Base-by-base conservation (phyloP, 2,797 vertebrate genomes). In the Hephaestus fuliginosus region DNA sequence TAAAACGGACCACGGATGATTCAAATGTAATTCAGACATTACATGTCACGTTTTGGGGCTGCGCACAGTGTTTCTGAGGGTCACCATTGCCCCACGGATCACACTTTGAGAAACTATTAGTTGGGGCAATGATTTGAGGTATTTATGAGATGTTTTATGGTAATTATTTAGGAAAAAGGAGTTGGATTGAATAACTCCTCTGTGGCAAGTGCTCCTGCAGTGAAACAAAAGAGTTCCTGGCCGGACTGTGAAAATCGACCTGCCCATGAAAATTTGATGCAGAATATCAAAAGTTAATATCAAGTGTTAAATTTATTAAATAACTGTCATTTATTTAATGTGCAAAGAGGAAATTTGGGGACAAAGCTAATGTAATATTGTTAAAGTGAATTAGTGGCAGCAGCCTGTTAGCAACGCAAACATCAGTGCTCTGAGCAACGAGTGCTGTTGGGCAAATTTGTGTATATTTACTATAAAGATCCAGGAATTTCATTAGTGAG, bases 111-210 rank as follows among this genome's bases (percentile, higher is more conserved):
- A 25, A 25, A 25, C 25, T 25, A 25, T 25, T 25, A 1, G 22
- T 48, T 17, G 33, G 43, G 57, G 69, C n/a, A 48, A n/a, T 48
- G 56, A 46, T 44, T 55, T 44, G 1, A 65, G 13, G 20, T 20
- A 41, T 67, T 70, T 58, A 58, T 68, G 18, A 49, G 13, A 68
- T 64, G 44, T 56, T 81, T 70, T 48, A 64, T 68, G 28, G 51
- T 68, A 56, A 53, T 46, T 62, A 13, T 74, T 67, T 28, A 43
- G 14, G 30, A 14, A 62, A 33, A 22, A 70, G 12, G 48, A 28
- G 39, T 58, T 51, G 36, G 48, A 39, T 41, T 58, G 22, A 51
- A 70, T 64, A 49, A 51, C 57, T 49, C 4, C 55, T 76, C 28
- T 56, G 55, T 41, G 41, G 48, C 3, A 0, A 15, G 7, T 36